These are phyloP conservation scores for Rhynchonycteris naso DNA, from an alignment of 2,797 vertebrate species.

Conservation along the genomic window DNA sequence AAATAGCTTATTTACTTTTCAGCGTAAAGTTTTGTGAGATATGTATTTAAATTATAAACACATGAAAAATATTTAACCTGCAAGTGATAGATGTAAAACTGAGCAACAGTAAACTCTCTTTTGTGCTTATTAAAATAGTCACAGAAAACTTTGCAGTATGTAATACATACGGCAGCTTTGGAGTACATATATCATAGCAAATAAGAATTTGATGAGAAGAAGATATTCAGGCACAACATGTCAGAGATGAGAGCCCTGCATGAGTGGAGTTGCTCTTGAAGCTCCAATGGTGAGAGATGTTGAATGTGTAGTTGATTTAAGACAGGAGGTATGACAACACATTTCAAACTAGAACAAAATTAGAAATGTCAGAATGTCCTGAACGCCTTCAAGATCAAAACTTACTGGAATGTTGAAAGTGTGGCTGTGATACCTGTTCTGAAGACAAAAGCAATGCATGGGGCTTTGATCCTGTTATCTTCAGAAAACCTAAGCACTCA, in stretches of 20 bases:
- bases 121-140: not conserved
- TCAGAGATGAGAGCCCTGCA: not conserved
- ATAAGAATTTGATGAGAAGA: not conserved
- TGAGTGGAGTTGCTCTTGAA: not conserved
- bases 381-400: not conserved
- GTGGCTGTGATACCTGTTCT: not conserved
- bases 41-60: not conserved
- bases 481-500: conserved; percentile 33
- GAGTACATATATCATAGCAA: not conserved
- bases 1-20: not conserved
- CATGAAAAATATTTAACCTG: not conserved
- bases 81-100: not conserved
- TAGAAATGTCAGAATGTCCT: not conserved
- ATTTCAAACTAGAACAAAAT: not conserved
- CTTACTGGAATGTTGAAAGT: not conserved
- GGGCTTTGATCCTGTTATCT: not conserved
- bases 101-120: not conserved
- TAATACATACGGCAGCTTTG: not conserved
- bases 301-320: not conserved
- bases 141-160: not conserved
- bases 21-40: not conserved
- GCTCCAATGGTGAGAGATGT: not conserved
- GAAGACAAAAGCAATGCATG: not conserved
- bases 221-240: not conserved
- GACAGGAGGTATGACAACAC: not conserved